Base-by-base conservation (phyloP, 2,888 invertebrate genomes). In the Calephelis perditalis region DNA sequence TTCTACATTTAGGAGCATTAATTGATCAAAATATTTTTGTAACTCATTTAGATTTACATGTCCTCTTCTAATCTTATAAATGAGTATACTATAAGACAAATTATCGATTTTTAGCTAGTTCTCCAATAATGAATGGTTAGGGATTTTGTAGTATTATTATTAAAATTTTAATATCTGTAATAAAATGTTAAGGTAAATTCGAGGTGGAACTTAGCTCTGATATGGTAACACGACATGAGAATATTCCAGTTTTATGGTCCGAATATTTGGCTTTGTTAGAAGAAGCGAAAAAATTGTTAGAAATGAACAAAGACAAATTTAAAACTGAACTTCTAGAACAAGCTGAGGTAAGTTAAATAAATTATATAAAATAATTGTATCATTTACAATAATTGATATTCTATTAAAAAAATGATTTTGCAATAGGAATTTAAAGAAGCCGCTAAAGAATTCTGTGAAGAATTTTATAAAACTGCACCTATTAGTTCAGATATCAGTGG, bases 271-370 rank as follows among this genome's bases (percentile, higher is more conserved):
- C 91, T 56, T 79, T 93, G 11, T 82, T 97, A 10, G 92, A 92
- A 60, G 94, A 95, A 67, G 94, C 95, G 1, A 95, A 96, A 69
- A 93, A 93, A 70, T 92, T 93, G 91, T 83, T 97, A 12, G 94
- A 94, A 69, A 91, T 92, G 63, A 93, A 95, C 63, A 95, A 95
- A 82, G 94, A 95, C 58, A 93, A 92, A 69, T 95, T 95, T 73
- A 95, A 95, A 81, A 84, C 92, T n/a, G 91, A 91, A 58, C 82
- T 97, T 8, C 78, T 96, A 54, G 92, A 93, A 64, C 94, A 95
- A 75, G 93, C 95, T 0, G 94, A 95, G 72, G 92, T 92, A 74
- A 65, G 44, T 35, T 43, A 40, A 60, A 43, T 44, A 43, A 37
- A 15, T 36, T 15, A 15, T 15, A 15, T 15, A 15, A 15, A 15